Evolutionary conservation across 37 sponge, comb jelly and placozoan species (phyloP).

Genomic region (Mnemiopsis leidyi): DNA sequence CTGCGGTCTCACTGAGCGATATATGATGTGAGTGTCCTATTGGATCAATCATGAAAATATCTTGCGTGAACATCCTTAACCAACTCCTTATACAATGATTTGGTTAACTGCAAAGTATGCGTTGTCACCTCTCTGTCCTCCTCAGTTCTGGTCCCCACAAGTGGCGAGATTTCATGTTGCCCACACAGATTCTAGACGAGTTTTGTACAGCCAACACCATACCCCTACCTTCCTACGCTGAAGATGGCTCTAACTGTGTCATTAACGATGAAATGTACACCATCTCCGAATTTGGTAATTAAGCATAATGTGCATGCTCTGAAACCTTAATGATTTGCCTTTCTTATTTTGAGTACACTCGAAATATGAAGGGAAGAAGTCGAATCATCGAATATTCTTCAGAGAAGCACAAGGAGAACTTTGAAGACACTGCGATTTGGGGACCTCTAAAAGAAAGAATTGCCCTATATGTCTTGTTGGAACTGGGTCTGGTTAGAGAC

Average conservation of each 20-base stretch:
- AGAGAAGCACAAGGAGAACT: slow-evolving; percentile 43
- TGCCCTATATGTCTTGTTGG: neutral
- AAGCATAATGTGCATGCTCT: too few relatives aligned
- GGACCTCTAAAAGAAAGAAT: slow-evolving; percentile 1
- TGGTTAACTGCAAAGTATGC: too few relatives aligned
- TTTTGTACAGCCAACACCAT: slow-evolving; percentile 7
- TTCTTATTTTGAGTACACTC: too few relatives aligned
- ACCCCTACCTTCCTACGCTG: neutral
- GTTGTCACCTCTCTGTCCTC: neutral
- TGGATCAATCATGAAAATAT: too few relatives aligned
- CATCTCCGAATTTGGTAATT: slow-evolving; percentile 1
- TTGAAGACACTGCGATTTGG: slow-evolving; percentile 24
- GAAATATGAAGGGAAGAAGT: too few relatives aligned
- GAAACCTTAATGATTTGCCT: too few relatives aligned
- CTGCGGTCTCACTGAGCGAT: slow-evolving; percentile 32
- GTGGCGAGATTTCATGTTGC: slow-evolving; percentile 35
- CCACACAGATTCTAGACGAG: slow-evolving; percentile 12
- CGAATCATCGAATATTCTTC: too few relatives aligned
- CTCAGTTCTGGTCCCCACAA: slow-evolving; percentile 15
- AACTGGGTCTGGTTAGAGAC: slow-evolving; percentile 18
- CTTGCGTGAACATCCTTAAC: too few relatives aligned
- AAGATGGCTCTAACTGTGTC: neutral
- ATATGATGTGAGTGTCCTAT: slow-evolving; percentile 6
- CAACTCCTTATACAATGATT: too few relatives aligned
- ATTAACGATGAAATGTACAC: slow-evolving; percentile 24